Conservation (phyloP, 1,140 invertebrate genomes). For the Heliconius nattereri region DNA sequence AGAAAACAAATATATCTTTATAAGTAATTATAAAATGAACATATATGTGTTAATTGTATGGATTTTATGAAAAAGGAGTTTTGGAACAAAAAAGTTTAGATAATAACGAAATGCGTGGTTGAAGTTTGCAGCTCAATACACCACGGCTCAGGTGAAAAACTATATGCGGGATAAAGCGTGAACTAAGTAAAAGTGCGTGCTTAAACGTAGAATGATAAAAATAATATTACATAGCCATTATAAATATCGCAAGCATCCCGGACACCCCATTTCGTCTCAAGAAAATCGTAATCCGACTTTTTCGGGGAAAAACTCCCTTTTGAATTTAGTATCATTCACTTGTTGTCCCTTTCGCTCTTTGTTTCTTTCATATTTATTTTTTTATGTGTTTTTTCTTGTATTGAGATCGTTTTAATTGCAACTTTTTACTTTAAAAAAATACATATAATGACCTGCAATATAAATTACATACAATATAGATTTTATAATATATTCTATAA, state of each 20-base stretch:
- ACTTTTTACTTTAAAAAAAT: no score
- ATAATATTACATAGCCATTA: conserved; percentile 6
- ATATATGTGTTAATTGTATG: no score
- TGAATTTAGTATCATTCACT: conserved; percentile 21
- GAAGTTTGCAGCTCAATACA: not conserved
- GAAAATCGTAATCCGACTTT: conserved; percentile 23
- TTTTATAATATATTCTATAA: no score
- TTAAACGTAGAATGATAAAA: not conserved
- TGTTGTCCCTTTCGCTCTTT: conserved; percentile 10
- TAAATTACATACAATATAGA: no score
- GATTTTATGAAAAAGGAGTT: no score
- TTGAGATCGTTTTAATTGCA: not conserved
- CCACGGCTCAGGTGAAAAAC: no score
- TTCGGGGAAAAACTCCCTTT: conserved; percentile 21
- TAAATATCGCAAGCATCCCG: not conserved
- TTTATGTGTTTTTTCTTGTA: not conserved
- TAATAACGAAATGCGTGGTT: not conserved
- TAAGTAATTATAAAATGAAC: no score
- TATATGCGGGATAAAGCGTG: not conserved
- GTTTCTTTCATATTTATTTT: not conserved
- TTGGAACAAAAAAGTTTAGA: no score
- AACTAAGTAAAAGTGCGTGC: not conserved
- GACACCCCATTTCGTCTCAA: conserved; percentile 17
- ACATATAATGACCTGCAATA: no score
- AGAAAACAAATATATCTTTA: no score